These are phyloP conservation scores for Terrapene triunguis DNA, from an alignment of 2,113 vertebrate species.

Conservation along the genomic window DNA sequence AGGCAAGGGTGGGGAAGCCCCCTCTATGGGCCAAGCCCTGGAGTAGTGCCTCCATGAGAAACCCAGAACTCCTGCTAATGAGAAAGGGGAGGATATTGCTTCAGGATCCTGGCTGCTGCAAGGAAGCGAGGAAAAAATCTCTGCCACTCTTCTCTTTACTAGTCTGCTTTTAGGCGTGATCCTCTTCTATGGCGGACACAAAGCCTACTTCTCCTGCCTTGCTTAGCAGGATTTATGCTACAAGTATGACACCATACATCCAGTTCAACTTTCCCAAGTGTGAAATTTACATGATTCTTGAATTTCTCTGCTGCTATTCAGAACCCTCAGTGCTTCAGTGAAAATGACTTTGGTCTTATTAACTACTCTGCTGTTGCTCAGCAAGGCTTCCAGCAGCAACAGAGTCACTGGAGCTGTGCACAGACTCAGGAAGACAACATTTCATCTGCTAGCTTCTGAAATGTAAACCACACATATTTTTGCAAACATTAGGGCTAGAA, in stretches of 20 bases:
- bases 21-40: neutral
- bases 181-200: neutral
- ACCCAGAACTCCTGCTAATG: neutral
- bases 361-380: neutral
- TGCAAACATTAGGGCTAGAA: neutral
- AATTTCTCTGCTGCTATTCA: neutral
- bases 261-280: neutral
- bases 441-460: neutral
- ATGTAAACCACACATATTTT: neutral
- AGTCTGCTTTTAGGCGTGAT: neutral
- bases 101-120: neutral
- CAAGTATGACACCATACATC: neutral
- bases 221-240: neutral
- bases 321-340: neutral
- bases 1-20: neutral
- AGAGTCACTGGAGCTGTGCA: neutral
- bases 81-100: neutral
- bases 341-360: neutral
- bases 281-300: neutral
- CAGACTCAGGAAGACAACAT: neutral
- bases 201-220: neutral
- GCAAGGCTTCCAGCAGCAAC: neutral
- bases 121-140: neutral
- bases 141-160: neutral
- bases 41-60: neutral